These are phyloP conservation scores for Cetonia aurata DNA, from an alignment of 2,888 invertebrate genomes.

Conservation along the genomic window DNA sequence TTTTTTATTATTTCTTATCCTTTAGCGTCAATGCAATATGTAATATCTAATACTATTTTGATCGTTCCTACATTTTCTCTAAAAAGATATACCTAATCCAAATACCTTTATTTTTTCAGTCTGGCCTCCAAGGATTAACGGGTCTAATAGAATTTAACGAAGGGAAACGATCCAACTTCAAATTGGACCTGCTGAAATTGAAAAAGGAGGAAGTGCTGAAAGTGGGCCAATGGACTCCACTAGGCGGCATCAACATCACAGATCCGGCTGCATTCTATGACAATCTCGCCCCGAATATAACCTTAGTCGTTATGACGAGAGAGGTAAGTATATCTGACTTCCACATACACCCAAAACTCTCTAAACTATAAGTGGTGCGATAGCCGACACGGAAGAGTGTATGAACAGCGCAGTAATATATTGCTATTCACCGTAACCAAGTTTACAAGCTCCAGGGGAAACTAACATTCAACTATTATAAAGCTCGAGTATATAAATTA, in stretches of 20 bases:
- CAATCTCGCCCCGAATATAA: conserved; percentile 85
- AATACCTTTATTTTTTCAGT: conserved; percentile 68
- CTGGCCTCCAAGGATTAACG: conserved; percentile 86
- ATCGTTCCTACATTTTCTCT: too few species aligned
- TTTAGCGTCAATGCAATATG: too few species aligned
- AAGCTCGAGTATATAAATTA: conserved; percentile 23
- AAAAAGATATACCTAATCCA: background rate
- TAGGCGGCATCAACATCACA: conserved; percentile 82
- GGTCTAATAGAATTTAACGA: conserved; percentile 90
- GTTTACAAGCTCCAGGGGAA: conserved; percentile 28
- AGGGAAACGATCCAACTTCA: conserved; percentile 86
- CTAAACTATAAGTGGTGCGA: conserved; percentile 12
- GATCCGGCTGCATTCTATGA: conserved; percentile 89
- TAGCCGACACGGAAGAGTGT: conserved; percentile 18
- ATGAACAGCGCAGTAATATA: conserved; percentile 24
- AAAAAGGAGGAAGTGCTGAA: conserved; percentile 83
- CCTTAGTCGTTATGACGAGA: conserved; percentile 89
- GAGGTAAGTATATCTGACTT: conserved; percentile 72
- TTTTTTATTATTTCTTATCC: too few species aligned
- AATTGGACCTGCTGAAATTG: conserved; percentile 86
- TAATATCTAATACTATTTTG: too few species aligned
- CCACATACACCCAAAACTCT: conserved; percentile 29
- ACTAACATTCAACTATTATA: conserved; percentile 15
- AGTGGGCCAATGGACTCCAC: conserved; percentile 86
- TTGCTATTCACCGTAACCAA: conserved; percentile 21